Percentiles rank a stretch among this genome's conserved stretches.
These are phyloP conservation scores for Dolichomitus sp. DNA, from an alignment of 2,888 invertebrate species.

Conservation along the genomic window DNA sequence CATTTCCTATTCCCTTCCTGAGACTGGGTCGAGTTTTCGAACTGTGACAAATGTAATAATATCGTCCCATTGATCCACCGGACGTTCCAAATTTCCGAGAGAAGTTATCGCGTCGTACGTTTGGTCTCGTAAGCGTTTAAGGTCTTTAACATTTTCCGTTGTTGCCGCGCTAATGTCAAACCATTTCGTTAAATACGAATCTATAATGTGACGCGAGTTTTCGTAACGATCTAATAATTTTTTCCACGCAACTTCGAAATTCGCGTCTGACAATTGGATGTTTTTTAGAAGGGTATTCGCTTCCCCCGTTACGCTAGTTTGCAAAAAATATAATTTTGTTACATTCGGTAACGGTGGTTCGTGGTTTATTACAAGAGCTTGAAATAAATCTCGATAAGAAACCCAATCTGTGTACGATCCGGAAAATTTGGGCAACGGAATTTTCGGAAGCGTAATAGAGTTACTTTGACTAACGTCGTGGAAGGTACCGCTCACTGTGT, in stretches of 20 bases:
- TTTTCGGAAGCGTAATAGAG: neutral
- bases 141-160: constrained; percentile 11
- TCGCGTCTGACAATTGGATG: constrained; percentile 43
- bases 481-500: neutral
- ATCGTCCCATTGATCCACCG: constrained; percentile 53
- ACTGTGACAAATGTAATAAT: constrained; percentile 37
- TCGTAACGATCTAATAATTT: constrained; percentile 26
- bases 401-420: constrained; percentile 3
- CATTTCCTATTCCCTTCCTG: constrained; percentile 57
- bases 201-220: too few species aligned
- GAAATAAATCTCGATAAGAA: neutral
- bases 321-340: constrained; percentile 14
- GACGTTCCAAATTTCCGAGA: constrained; percentile 25
- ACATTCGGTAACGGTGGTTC: neutral
- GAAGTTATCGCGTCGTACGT: constrained; percentile 18
- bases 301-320: constrained; percentile 13
- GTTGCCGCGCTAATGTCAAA: constrained; percentile 1
- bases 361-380: neutral
- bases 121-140: constrained; percentile 47
- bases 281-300: constrained; percentile 31
- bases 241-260: constrained; percentile 47
- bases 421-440: neutral
- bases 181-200: too few species aligned
- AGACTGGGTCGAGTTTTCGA: constrained; percentile 39
- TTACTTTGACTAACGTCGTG: neutral